phyloP scores from a whole-genome alignment of 2,797 vertebrate species.

The Molossus alvarezi region DNA sequence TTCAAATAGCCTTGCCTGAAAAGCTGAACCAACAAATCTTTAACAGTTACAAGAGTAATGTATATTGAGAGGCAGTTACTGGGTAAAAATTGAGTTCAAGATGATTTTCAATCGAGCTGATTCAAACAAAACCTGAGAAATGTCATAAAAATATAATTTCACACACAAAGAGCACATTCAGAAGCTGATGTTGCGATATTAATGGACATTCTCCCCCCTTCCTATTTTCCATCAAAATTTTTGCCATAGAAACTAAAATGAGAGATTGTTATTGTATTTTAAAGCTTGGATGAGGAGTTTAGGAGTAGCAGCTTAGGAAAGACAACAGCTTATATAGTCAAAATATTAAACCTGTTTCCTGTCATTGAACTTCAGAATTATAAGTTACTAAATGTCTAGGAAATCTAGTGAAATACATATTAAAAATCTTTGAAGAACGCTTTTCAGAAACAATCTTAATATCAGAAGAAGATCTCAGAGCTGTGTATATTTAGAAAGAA shows the following conservation, averaged over 20 bases:
- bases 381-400: slow-evolving; percentile 77
- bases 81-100: slow-evolving; percentile 81
- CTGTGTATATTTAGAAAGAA: slow-evolving; percentile 79
- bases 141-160: slow-evolving; percentile 84
- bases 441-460: slow-evolving; percentile 83
- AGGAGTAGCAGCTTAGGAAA: slow-evolving; percentile 66
- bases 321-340: slow-evolving; percentile 67
- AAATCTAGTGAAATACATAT: slow-evolving; percentile 79
- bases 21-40: slow-evolving; percentile 83
- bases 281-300: slow-evolving; percentile 73
- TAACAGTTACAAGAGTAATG: slow-evolving; percentile 77
- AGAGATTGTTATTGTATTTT: slow-evolving; percentile 59
- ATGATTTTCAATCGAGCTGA: slow-evolving; percentile 84
- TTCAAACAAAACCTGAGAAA: slow-evolving; percentile 82
- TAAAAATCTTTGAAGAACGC: slow-evolving; percentile 68
- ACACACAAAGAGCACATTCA: slow-evolving; percentile 73
- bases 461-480: slow-evolving; percentile 79
- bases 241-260: slow-evolving; percentile 70
- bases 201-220: slow-evolving; percentile 67
- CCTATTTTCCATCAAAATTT: slow-evolving; percentile 65
- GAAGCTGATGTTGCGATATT: slow-evolving; percentile 76
- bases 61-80: slow-evolving; percentile 80
- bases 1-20: slow-evolving; percentile 71
- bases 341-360: slow-evolving; percentile 65
- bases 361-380: slow-evolving; percentile 71